Evolutionary conservation across 2,888 invertebrate genomes (phyloP), one percentile per base, ranked within the genome.

Genomic region (Leistus spinibarbis): DNA sequence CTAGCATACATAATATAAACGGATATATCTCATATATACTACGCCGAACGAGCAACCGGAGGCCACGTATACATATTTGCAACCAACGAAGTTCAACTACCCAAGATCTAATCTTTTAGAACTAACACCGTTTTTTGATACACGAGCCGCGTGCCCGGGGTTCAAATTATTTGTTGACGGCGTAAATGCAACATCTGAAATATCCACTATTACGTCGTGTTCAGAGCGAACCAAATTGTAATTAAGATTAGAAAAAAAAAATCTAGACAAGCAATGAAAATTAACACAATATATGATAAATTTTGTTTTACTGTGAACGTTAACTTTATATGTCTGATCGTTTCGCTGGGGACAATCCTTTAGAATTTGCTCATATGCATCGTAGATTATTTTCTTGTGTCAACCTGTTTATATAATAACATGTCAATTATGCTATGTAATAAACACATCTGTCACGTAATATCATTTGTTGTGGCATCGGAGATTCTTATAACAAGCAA

Each of bases 1-100:
- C 64, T 54, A 65, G 66, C 64, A 72, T 71, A 71, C 71, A 64
- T 71, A 71, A 71, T 71, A 60, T 40, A 40, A 40, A 13, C 40
- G 40, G 40, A 40, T 40, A 40, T 40, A 40, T 40, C 10, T 40
- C 40, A 40, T 40, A 40, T 40, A 40, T 13, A 13, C 40, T 13
- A 13, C 7, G 13, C 40, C 1, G 40, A 40, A 7, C 40, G 40
- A 40, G 5, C 40, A 40, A 40, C 40, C 40, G 40, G 40, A 40
- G 40, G 40, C 40, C 40, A 40, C 40, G 40, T 40, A 40, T 40
- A 40, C n/a, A n/a, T n/a, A n/a, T n/a, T 40, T 40, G 40, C 40
- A 40, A 40, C 40, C 40, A 40, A 40, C 40, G 10, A 40, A 40
- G 40, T 40, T 40, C 40, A 40, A 10, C 40, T 40, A 40, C 40